These are phyloP conservation scores for Leptoclinus maculatus DNA, from an alignment of 2,797 vertebrate species.

Conservation along the genomic window DNA sequence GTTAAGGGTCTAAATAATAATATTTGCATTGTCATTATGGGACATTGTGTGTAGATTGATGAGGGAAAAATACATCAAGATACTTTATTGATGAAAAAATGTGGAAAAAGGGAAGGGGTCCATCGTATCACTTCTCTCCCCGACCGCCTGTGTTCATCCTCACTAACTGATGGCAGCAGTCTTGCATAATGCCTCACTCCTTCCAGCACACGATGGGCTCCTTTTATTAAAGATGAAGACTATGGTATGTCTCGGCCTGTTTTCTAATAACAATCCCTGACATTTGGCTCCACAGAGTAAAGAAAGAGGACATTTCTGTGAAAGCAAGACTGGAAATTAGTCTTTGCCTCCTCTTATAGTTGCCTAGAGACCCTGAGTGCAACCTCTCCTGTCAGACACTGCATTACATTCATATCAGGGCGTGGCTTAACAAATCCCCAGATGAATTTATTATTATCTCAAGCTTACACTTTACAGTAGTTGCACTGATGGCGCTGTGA, in stretches of 20 bases:
- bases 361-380: background rate
- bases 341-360: conserved; percentile 1
- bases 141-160: conserved; percentile 7
- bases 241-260: background rate
- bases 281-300: background rate
- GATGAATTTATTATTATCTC: conserved; percentile 1
- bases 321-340: conserved; percentile 24
- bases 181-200: background rate
- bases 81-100: background rate
- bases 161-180: conserved; percentile 8
- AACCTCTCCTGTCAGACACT: conserved; percentile 12
- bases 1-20: background rate
- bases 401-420: background rate
- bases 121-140: conserved; percentile 7
- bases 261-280: conserved; percentile 39
- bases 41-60: background rate
- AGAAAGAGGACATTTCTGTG: background rate
- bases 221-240: conserved; percentile 34
- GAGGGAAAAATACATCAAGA: background rate
- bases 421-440: conserved; percentile 5
- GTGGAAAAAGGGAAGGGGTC: background rate
- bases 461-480: background rate
- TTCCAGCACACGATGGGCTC: conserved; percentile 6
- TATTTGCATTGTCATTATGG: background rate
- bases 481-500: background rate